Evolutionary conservation across 2,113 vertebrate genomes (phyloP), one percentile per base, ranked within the genome.

Genomic region (Galeopterus variegatus): DNA sequence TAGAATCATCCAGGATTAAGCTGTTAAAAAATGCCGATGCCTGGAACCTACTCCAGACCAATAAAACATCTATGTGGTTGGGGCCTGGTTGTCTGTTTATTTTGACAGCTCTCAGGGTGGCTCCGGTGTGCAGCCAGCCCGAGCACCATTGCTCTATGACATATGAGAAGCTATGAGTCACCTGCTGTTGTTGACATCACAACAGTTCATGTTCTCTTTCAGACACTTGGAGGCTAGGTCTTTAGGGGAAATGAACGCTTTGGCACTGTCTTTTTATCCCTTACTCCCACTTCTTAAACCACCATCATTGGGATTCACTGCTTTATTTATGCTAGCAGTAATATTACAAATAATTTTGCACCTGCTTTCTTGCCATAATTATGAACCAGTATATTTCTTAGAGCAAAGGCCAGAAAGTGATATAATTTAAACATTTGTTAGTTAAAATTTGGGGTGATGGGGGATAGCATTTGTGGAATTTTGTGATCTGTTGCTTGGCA

Each of bases 401-500:
- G 24, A 77, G 65, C 93, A 89, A 75, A 83, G 87, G 80, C 97
- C 92, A 26, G 15, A 92, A 90, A 67, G 41, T 85, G 96, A 95
- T 77, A 88, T 87, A 89, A 90, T 96, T 95, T 94, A 95, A 77
- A 97, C 96, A 97, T 96, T 87, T 67, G 72, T 64, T 41, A 41
- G 90, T 70, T 84, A 75, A 67, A 90, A 82, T 33, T 64, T 14
- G 36, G 36, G 45, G 41, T 10, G 41, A 3, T 7, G 24, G 8
- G 56, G 33, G 65, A n/a, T 56, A 76, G 85, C 82, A 80, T 85
- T 94, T 81, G 62, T 95, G 87, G 86, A 96, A 97, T 96, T 97
- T 96, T 95, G 79, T 75, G 92, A 89, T 89, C 92, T 13, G 98
- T 98, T 99, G 98, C 99, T 98, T 97, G 98, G 98, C 98, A 98